phyloP scores from a whole-genome alignment of 2,888 invertebrate genomes.

The Euspilapteryx auroguttella region DNA sequence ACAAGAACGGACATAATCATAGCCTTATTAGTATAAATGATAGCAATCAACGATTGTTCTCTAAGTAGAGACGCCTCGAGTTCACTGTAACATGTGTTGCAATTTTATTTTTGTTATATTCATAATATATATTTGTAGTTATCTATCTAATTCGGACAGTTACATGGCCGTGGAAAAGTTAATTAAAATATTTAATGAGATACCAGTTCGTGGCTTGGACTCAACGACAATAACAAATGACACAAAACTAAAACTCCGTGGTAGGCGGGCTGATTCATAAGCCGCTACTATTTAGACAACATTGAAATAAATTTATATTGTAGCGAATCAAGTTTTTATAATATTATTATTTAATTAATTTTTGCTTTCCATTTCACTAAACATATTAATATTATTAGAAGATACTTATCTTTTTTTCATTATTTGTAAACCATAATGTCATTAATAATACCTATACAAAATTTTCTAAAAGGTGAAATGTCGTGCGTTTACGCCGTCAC shows the following conservation, averaged over 20 bases:
- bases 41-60: slow-evolving; percentile 2
- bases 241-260: slow-evolving; percentile 41
- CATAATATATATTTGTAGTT: no score
- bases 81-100: background rate
- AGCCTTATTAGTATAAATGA: slow-evolving; percentile 4
- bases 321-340: no score
- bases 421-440: no score
- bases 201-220: slow-evolving; percentile 29
- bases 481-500: no score
- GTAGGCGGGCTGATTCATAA: slow-evolving; percentile 20
- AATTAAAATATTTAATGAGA: slow-evolving; percentile 57
- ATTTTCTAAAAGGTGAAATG: no score
- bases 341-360: no score
- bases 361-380: no score
- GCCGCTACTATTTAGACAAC: slow-evolving; percentile 1
- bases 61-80: background rate
- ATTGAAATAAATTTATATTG: background rate
- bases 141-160: slow-evolving; percentile 35
- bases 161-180: slow-evolving; percentile 38
- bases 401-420: no score
- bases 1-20: slow-evolving; percentile 4
- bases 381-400: no score
- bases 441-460: no score
- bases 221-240: slow-evolving; percentile 50
- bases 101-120: no score